Conservation (phyloP, 37 sponge, comb jelly and placozoan genomes). For the Oscarella lobularis region DNA sequence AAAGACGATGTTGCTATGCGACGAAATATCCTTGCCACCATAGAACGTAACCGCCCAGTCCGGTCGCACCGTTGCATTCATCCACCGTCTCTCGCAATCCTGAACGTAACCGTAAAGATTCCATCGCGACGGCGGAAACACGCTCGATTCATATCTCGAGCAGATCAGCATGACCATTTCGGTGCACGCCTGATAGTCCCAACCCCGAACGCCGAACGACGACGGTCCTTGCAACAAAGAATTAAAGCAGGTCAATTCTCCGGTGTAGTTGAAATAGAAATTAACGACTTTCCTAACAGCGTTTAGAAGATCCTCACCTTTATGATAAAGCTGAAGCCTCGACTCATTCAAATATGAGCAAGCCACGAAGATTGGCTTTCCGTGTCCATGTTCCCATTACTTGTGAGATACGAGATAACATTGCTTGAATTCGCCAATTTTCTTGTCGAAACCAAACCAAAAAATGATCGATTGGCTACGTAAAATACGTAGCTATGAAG, state of each 20-base stretch:
- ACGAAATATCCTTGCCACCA: constrained; percentile 11
- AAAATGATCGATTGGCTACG: constrained; percentile 5
- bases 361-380: constrained; percentile 61
- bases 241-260: constrained; percentile 28
- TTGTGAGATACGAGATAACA: constrained; percentile 45
- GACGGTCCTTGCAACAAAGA: background rate
- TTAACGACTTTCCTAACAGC: constrained; percentile 31
- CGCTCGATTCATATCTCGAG: background rate
- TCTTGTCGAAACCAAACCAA: background rate
- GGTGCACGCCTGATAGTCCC: constrained; percentile 73
- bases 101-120: background rate
- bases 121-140: background rate
- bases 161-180: constrained; percentile 94
- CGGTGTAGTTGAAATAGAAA: constrained; percentile 78
- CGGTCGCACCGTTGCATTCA: background rate
- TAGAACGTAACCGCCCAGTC: background rate
- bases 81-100: background rate
- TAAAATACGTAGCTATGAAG: constrained; percentile 4
- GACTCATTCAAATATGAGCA: background rate
- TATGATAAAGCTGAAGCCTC: too few relatives aligned
- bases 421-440: constrained; percentile 39
- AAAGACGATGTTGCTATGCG: constrained; percentile 80
- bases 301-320: constrained; percentile 28
- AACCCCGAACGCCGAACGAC: background rate
- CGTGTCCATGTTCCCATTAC: constrained; percentile 47